A percentile compares a stretch with the other conserved stretches of the same genome.
Evolutionary conservation across 2,888 invertebrate genomes (phyloP).

Genomic region (Trichogramma evanescens): DNA sequence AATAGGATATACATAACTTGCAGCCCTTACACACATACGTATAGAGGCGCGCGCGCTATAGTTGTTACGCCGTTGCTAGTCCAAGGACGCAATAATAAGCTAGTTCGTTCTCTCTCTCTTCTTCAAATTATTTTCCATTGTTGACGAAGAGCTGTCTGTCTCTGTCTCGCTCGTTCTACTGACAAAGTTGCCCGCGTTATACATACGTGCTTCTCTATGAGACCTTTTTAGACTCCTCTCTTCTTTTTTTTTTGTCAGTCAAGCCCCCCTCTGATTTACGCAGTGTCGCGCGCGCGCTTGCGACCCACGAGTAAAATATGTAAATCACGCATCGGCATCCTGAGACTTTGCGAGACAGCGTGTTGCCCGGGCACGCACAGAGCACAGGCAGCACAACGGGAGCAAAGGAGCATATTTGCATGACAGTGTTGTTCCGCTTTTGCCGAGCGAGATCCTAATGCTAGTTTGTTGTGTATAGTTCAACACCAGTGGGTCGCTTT

Average conservation of each 20-base stretch:
- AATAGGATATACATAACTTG: no score
- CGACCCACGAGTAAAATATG: constrained; percentile 26
- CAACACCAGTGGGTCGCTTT: not conserved
- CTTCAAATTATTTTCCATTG: constrained; percentile 8
- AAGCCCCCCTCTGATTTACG: constrained; percentile 7
- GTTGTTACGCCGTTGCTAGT: not conserved
- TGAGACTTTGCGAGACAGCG: constrained; percentile 22
- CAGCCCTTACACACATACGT: constrained; percentile 22
- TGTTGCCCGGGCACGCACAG: constrained; percentile 5
- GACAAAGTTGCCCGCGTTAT: constrained; percentile 2
- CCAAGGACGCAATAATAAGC: no score
- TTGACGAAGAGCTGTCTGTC: constrained; percentile 1
- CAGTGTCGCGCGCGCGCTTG: constrained; percentile 12
- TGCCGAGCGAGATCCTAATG: not conserved
- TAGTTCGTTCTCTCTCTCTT: not conserved
- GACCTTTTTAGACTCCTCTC: no score
- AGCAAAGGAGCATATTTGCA: constrained; percentile 31
- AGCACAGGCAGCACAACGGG: not conserved
- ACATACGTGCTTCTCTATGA: no score
- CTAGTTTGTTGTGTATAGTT: constrained; percentile 1
- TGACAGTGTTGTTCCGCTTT: constrained; percentile 30
- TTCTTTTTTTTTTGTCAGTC: no score
- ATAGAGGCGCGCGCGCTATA: constrained; percentile 12
- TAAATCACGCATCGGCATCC: constrained; percentile 32
- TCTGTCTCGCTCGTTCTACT: constrained; percentile 9